A percentile compares a stretch with the other conserved stretches of the same genome.
Evolutionary conservation across 2,888 invertebrate species (phyloP).

Genomic region (Actias luna): DNA sequence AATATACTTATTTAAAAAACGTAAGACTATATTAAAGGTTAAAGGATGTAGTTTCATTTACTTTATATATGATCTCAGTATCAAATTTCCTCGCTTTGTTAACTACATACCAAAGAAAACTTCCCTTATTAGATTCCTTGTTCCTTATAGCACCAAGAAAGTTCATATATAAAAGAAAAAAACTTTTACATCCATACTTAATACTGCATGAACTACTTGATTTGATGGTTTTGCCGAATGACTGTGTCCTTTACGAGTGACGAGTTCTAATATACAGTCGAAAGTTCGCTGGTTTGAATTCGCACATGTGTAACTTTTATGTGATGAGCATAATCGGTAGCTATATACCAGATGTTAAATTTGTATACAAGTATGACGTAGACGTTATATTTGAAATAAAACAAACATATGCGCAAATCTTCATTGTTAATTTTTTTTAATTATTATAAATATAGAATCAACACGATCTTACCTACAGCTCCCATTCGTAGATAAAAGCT

Average conservation of each 20-base stretch:
- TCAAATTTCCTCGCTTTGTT: background rate
- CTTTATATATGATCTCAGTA: background rate
- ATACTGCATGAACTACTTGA: background rate
- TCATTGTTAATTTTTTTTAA: background rate
- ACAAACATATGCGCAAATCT: background rate
- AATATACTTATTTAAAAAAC: too few species aligned
- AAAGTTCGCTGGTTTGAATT: too few species aligned
- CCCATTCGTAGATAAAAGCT: constrained; percentile 97
- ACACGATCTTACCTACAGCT: constrained; percentile 87
- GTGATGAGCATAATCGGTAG: too few species aligned
- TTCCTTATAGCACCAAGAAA: background rate
- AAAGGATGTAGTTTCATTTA: background rate
- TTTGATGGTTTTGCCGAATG: background rate
- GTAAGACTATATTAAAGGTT: background rate
- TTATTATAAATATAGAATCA: background rate
- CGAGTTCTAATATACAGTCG: too few species aligned
- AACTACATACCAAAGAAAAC: background rate
- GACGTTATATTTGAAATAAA: too few species aligned
- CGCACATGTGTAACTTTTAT: too few species aligned
- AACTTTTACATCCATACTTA: background rate
- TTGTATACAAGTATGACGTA: too few species aligned
- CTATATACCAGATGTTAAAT: too few species aligned
- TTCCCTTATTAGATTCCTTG: background rate
- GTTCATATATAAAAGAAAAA: background rate
- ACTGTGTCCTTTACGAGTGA: too few species aligned